Evolutionary conservation across 2,797 vertebrate genomes (phyloP).

Genomic region (Cirrhinus mrigala): DNA sequence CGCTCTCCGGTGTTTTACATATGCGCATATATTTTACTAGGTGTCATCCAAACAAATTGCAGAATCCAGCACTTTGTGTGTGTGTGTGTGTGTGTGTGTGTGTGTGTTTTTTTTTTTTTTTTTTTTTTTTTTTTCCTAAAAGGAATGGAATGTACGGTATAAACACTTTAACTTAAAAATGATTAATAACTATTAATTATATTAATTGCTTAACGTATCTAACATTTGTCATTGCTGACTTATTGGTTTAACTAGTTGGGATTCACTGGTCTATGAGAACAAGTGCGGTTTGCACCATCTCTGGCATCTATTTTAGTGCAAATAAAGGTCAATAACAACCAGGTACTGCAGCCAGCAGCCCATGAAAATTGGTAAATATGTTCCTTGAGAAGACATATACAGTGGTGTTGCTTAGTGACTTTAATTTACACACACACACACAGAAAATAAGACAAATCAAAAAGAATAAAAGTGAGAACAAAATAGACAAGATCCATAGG

Average conservation of each 20-base stretch:
- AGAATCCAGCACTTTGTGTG: neutral
- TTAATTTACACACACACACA: neutral
- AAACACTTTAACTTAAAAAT: neutral
- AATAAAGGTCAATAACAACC: neutral
- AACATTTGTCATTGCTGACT: neutral
- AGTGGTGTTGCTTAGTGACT: neutral
- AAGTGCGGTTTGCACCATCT: neutral
- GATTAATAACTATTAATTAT: neutral
- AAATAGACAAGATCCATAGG: neutral
- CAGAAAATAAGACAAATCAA: neutral
- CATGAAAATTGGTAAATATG: neutral
- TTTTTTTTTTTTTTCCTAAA: neutral
- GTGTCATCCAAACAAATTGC: neutral
- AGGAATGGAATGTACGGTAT: neutral
- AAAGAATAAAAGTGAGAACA: neutral
- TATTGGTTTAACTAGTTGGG: neutral
- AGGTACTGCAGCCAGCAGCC: neutral
- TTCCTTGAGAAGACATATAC: neutral
- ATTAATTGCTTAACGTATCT: neutral
- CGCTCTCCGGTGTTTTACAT: neutral
- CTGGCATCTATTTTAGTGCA: constrained; percentile 11
- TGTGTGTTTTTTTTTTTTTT: neutral
- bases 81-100: no score
- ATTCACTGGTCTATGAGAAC: neutral
- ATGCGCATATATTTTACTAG: neutral